Conservation (phyloP, 2,888 invertebrate species). For the Tridacna gigas region DNA sequence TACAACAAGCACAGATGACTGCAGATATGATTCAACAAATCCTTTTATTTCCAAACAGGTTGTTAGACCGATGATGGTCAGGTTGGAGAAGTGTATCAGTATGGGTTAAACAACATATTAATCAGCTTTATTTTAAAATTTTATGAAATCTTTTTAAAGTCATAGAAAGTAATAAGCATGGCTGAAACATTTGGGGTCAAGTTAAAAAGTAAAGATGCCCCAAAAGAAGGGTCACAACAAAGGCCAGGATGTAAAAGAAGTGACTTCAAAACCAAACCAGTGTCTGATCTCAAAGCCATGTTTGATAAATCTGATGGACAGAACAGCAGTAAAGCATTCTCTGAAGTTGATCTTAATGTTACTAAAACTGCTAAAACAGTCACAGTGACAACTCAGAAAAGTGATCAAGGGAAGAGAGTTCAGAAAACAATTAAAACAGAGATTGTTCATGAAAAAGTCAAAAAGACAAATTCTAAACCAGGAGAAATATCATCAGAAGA, state of each 20-base stretch:
- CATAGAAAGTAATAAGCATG: slow-evolving; percentile 27
- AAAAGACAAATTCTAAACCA: slow-evolving; percentile 9
- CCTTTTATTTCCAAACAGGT: too few relatives aligned
- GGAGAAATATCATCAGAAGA: slow-evolving; percentile 24
- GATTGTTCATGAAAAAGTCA: slow-evolving; percentile 1
- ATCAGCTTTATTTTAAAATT: too few relatives aligned
- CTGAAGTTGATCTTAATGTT: slow-evolving; percentile 23
- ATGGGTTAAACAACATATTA: too few relatives aligned
- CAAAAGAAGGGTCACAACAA: background rate
- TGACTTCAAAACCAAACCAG: slow-evolving; percentile 59
- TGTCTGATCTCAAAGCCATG: slow-evolving; percentile 62
- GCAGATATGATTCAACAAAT: too few relatives aligned
- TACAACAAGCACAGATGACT: too few relatives aligned
- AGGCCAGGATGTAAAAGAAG: slow-evolving; percentile 43
- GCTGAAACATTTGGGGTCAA: slow-evolving; percentile 57
- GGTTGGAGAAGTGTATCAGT: too few relatives aligned
- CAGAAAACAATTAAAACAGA: background rate
- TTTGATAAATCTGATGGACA: slow-evolving; percentile 55
- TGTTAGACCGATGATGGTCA: too few relatives aligned
- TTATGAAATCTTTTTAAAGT: too few relatives aligned
- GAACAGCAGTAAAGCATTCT: slow-evolving; percentile 23
- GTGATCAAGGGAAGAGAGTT: background rate
- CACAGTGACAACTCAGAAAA: slow-evolving; percentile 21
- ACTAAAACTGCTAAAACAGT: background rate
- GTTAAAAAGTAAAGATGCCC: slow-evolving; percentile 47